Percentiles rank a stretch among this genome's conserved stretches.
Evolutionary conservation across 2,113 vertebrate genomes (phyloP).

Genomic region (Peromyscus maniculatus): DNA sequence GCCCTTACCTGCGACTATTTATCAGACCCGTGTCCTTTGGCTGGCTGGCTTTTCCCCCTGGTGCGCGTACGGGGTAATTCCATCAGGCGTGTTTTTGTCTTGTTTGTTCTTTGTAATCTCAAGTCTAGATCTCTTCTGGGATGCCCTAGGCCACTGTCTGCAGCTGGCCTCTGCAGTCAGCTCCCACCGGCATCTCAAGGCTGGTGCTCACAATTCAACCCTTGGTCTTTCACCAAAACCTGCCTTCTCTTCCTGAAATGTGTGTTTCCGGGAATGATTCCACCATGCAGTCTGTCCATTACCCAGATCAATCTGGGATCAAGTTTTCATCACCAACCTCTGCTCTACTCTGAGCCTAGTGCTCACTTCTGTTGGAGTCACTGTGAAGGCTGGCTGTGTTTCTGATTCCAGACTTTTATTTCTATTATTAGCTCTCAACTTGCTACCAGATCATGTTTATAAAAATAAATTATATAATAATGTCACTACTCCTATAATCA

Average conservation of each 20-base stretch:
- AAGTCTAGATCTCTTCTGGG: conserved; percentile 54
- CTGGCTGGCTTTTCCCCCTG: not conserved
- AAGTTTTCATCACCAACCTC: not conserved
- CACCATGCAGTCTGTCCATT: not conserved
- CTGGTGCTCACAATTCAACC: conserved; percentile 48
- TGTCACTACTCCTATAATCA: not conserved
- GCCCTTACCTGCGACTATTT: not conserved
- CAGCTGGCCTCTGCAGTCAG: conserved; percentile 9
- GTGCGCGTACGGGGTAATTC: not conserved
- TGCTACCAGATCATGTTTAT: not conserved
- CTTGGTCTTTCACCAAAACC: conserved; percentile 29
- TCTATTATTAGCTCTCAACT: not conserved
- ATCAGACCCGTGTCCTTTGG: not conserved
- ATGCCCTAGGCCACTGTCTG: conserved; percentile 22
- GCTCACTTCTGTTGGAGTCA: not conserved
- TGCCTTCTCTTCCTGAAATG: not conserved
- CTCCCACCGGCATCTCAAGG: conserved; percentile 1
- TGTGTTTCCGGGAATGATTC: not conserved
- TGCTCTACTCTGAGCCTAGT: not conserved
- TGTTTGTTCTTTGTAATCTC: conserved; percentile 60
- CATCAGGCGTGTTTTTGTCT: not conserved
- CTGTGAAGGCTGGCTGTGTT: not conserved
- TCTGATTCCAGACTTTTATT: conserved; percentile 38
- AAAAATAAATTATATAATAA: not conserved
- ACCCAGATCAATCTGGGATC: not conserved